These are phyloP conservation scores for Hapalemur alaotrensis DNA, from an alignment of 2,797 vertebrate genomes.

Conservation along the genomic window DNA sequence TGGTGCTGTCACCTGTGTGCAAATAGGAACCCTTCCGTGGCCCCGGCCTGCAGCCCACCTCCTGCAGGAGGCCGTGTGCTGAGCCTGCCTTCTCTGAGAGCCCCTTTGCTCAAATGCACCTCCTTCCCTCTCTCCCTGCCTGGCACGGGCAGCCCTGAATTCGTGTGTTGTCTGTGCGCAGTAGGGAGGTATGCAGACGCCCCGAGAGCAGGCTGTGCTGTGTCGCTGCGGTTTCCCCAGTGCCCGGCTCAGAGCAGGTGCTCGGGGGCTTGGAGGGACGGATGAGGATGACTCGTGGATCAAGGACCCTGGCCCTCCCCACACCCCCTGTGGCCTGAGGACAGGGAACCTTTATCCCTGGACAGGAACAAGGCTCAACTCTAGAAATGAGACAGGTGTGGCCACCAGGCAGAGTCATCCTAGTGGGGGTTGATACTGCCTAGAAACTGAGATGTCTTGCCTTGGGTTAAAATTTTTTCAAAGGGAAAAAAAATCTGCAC, in stretches of 20 bases:
- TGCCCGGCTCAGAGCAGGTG: neutral
- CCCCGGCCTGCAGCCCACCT: neutral
- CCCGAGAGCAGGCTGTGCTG: rapidly evolving
- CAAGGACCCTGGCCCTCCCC: no score
- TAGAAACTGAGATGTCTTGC: neutral
- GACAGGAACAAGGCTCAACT: neutral
- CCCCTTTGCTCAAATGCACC: neutral
- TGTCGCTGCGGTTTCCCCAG: neutral
- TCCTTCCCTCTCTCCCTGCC: neutral
- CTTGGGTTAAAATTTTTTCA: neutral
- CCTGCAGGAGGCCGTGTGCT: neutral
- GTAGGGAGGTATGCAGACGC: neutral
- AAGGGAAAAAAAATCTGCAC: neutral
- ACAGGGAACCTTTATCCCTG: no score
- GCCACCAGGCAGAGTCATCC: neutral
- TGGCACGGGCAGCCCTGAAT: no score
- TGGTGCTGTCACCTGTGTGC: neutral
- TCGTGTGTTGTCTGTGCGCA: rapidly evolving
- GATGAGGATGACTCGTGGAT: no score
- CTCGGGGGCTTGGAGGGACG: rapidly evolving
- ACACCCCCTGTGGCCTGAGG: neutral
- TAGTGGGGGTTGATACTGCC: no score
- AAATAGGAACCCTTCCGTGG: neutral
- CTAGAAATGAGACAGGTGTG: neutral
- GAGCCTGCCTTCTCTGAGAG: neutral